phyloP scores from a whole-genome alignment of 2,888 invertebrate species.

The Mythimna loreyi region DNA sequence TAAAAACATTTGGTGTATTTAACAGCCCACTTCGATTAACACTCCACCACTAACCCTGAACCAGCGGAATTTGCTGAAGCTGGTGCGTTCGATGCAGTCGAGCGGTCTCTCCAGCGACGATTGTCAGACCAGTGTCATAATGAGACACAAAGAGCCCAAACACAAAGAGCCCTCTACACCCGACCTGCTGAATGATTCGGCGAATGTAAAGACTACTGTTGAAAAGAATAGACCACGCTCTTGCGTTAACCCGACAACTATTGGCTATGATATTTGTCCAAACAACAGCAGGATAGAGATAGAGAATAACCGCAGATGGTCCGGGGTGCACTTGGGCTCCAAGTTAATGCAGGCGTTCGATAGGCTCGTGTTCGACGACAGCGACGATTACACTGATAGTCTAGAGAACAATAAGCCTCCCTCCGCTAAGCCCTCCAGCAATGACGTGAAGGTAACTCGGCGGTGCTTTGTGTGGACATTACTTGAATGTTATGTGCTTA shows the following conservation, averaged over 20 bases:
- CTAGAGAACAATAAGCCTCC: slow-evolving; percentile 91
- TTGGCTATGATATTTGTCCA: slow-evolving; percentile 87
- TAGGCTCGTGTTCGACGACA: slow-evolving; percentile 92
- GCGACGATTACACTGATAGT: slow-evolving; percentile 94
- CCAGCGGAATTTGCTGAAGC: slow-evolving; percentile 90
- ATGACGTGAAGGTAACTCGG: slow-evolving; percentile 86
- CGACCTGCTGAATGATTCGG: slow-evolving; percentile 91
- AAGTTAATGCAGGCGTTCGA: slow-evolving; percentile 94
- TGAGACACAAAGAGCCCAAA: slow-evolving; percentile 88
- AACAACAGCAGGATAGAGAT: slow-evolving; percentile 87
- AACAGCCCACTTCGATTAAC: slow-evolving; percentile 90
- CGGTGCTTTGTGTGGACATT: slow-evolving; percentile 74
- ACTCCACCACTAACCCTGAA: slow-evolving; percentile 90
- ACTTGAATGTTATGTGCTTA: slow-evolving; percentile 68
- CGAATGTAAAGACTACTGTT: slow-evolving; percentile 85
- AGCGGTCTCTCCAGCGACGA: slow-evolving; percentile 90
- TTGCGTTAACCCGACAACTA: slow-evolving; percentile 91
- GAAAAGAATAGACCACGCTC: slow-evolving; percentile 93
- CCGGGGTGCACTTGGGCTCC: slow-evolving; percentile 93
- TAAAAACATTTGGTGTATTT: slow-evolving; percentile 88
- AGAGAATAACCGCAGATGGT: slow-evolving; percentile 93
- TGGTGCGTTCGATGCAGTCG: slow-evolving; percentile 91
- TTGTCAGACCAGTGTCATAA: slow-evolving; percentile 88
- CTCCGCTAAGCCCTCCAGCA: slow-evolving; percentile 87
- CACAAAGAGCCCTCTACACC: slow-evolving; percentile 90